Percentiles rank a stretch among this genome's conserved stretches.
phyloP scores from a whole-genome alignment of 2,113 vertebrate species.

The Rhea americana region DNA sequence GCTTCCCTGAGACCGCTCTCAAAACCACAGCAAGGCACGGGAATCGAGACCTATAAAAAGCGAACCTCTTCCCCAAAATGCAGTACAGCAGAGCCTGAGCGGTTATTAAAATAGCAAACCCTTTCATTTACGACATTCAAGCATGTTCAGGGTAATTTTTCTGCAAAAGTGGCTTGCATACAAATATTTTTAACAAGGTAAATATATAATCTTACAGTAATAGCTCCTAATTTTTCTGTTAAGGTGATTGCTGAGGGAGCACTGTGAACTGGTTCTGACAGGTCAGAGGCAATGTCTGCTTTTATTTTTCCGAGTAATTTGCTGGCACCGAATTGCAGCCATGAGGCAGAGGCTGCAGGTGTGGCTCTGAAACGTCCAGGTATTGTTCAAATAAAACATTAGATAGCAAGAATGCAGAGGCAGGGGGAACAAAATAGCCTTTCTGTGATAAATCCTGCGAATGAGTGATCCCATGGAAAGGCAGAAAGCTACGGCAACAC shows the following conservation, averaged over 20 bases:
- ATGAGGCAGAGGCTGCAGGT: slow-evolving; percentile 59
- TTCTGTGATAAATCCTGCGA: not conserved
- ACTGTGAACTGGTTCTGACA: slow-evolving; percentile 67
- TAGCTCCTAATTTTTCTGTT: slow-evolving; percentile 71
- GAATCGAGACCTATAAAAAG: slow-evolving; percentile 40
- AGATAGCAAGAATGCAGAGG: slow-evolving; percentile 47
- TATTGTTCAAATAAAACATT: slow-evolving; percentile 46
- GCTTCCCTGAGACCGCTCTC: slow-evolving; percentile 1
- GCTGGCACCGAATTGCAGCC: slow-evolving; percentile 44
- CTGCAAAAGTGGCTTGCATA: slow-evolving; percentile 69
- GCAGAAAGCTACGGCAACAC: not conserved
- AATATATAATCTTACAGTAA: slow-evolving; percentile 70
- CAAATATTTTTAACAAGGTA: slow-evolving; percentile 77
- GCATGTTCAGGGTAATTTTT: slow-evolving; percentile 67
- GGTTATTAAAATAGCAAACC: slow-evolving; percentile 65
- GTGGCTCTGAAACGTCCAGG: slow-evolving; percentile 38
- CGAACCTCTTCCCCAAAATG: slow-evolving; percentile 54
- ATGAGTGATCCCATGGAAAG: not conserved
- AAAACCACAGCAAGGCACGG: not conserved
- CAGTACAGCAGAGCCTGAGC: slow-evolving; percentile 32
- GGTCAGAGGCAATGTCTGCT: slow-evolving; percentile 69
- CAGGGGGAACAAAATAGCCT: slow-evolving; percentile 8
- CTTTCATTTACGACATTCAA: slow-evolving; percentile 73
- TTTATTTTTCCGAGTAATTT: slow-evolving; percentile 65
- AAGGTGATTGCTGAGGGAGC: slow-evolving; percentile 54